Base-by-base conservation (phyloP, 2,888 invertebrate species). In the Phalera bucephala region DNA sequence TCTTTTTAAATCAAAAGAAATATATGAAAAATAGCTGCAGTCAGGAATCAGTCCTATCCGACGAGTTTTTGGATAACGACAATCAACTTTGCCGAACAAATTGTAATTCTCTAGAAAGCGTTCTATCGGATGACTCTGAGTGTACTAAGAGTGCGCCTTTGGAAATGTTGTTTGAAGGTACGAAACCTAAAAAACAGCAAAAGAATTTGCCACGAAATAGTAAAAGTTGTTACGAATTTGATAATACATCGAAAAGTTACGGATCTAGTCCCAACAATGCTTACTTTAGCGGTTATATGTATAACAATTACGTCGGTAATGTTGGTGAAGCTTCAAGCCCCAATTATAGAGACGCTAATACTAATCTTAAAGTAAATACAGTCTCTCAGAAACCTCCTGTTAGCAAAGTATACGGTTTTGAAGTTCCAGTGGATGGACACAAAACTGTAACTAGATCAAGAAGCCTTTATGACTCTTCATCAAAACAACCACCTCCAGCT, bases 61-160 rank as follows among this genome's bases (percentile, higher is more conserved):
- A 94, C 47, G 95, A 95, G 52, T 86, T 72, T 39, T 59, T 91
- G 31, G 87, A 87, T 10, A 82, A 85, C 19, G 92, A 92, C 34
- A 91, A 91, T 53, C 93, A 92, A 23, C 86, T 92, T 41, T 91
- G 89, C 1, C 91, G 92, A 62, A 92, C 92, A 2, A 94, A 94
- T 62, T 95, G 94, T 63, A 94, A 94, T 61, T 95, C 95, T 37
- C 91, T 95, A 61, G 96, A 96, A 68, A 95, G 95, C 60, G 93
- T 96, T 3, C 72, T 96, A 0, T 95, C 95, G 0, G 96, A 95
- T 70, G 95, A 95, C 48, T 95, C 94, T 0, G 94, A 94, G 55
- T 91, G 92, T 52, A 95, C 94, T 3, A 94, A 94, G 73, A 95
- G 95, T 35, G 95, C 95, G 0, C 95, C 95, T 0, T 70, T 95